A percentile compares a stretch with the other conserved stretches of the same genome.
phyloP scores from a whole-genome alignment of 2,797 vertebrate genomes.

The Percopsis omiscomaycus region DNA sequence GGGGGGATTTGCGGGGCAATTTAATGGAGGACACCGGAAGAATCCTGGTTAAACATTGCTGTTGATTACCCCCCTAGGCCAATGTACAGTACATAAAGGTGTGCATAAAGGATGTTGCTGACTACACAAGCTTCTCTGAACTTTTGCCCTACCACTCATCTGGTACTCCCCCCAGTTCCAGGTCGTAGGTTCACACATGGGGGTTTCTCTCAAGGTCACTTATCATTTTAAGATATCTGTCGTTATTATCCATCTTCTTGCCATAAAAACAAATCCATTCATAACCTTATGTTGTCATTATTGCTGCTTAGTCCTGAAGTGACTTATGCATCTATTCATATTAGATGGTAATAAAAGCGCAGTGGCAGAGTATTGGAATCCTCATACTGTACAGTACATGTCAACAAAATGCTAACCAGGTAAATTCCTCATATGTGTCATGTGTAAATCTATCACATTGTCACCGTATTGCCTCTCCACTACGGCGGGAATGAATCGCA shows the following conservation, averaged over 20 bases:
- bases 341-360: too few relatives aligned
- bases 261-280: too few relatives aligned
- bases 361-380: too few relatives aligned
- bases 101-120: conserved; percentile 23
- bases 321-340: too few relatives aligned
- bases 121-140: neutral
- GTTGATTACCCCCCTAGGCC: conserved; percentile 36
- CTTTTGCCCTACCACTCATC: conserved; percentile 21
- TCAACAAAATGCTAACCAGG: too few relatives aligned
- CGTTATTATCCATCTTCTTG: neutral
- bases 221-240: neutral
- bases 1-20: conserved; percentile 60
- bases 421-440: neutral
- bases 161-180: neutral
- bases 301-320: too few relatives aligned
- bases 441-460: conserved; percentile 6
- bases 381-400: too few relatives aligned
- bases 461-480: neutral
- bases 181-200: conserved; percentile 10
- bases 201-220: neutral
- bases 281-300: too few relatives aligned
- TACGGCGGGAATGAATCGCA: neutral
- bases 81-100: conserved; percentile 48
- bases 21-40: conserved; percentile 55
- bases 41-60: conserved; percentile 55